phyloP scores from a whole-genome alignment of 2,888 invertebrate genomes.

The Parnassius orleans region DNA sequence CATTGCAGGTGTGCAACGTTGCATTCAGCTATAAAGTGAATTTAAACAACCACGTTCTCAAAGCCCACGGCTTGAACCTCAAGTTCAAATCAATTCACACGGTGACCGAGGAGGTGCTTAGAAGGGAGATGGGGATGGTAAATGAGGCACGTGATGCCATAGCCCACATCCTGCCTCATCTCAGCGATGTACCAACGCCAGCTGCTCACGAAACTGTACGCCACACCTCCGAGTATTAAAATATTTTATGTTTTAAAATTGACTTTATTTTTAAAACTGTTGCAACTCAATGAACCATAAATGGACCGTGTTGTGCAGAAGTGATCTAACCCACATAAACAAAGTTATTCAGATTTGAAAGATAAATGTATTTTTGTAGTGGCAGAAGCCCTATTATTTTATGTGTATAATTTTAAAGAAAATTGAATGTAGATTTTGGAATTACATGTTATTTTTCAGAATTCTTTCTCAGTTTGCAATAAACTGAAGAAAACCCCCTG shows the following conservation, averaged over 20 bases:
- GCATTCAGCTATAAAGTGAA: conserved; percentile 78
- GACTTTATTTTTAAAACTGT: background rate
- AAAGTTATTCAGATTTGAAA: no score
- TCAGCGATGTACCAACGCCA: conserved; percentile 57
- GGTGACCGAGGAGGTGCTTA: conserved; percentile 68
- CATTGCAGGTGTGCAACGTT: conserved; percentile 71
- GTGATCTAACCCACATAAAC: no score
- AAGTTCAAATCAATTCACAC: conserved; percentile 77
- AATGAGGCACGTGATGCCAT: conserved; percentile 58
- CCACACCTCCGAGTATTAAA: conserved; percentile 40
- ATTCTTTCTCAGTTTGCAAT: no score
- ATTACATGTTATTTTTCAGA: no score
- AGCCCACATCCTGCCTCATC: conserved; percentile 62
- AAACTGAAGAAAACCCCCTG: no score
- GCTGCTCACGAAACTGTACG: conserved; percentile 63
- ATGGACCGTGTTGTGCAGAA: no score
- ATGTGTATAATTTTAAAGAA: no score
- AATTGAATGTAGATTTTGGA: no score
- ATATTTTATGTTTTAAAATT: conserved; percentile 5
- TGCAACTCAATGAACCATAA: background rate
- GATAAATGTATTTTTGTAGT: no score
- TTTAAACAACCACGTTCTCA: conserved; percentile 73
- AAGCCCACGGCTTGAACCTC: conserved; percentile 72
- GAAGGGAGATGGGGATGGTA: conserved; percentile 61
- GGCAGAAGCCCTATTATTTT: no score